Conservation (phyloP, 2,888 invertebrate genomes). For the Ectemnius lituratus region DNA sequence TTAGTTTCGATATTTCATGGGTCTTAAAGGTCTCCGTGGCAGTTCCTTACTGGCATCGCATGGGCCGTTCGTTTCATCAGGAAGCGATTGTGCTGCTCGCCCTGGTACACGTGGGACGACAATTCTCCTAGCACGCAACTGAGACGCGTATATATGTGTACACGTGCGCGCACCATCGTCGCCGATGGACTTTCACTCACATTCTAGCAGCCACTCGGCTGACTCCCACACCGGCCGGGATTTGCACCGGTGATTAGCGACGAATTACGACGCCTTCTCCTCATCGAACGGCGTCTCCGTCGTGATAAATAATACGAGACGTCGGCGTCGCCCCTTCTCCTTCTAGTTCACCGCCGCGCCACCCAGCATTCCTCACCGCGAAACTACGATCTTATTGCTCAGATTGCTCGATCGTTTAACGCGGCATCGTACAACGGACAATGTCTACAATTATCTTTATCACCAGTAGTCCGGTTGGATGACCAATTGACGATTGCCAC, state of each 20-base stretch:
- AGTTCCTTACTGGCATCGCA: conserved; percentile 41
- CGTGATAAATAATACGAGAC: conserved; percentile 52
- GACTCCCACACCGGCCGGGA: conserved; percentile 58
- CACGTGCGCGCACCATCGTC: neutral
- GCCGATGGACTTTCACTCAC: conserved; percentile 66
- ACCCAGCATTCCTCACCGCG: no score
- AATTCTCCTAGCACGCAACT: conserved; percentile 59
- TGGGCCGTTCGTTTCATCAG: conserved; percentile 59
- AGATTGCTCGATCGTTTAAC: conserved; percentile 11
- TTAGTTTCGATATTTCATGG: conserved; percentile 19
- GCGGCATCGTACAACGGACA: neutral
- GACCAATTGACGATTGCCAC: neutral
- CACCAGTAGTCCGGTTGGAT: neutral
- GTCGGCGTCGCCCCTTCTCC: conserved; percentile 24
- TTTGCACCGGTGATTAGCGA: conserved; percentile 61
- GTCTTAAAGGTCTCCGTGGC: conserved; percentile 28
- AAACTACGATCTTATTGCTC: no score
- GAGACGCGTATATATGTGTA: neutral
- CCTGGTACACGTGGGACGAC: conserved; percentile 57
- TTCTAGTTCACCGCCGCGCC: no score
- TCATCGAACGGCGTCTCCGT: conserved; percentile 55
- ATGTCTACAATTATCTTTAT: neutral
- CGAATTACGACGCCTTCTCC: conserved; percentile 65
- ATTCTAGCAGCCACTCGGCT: conserved; percentile 60
- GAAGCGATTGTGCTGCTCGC: conserved; percentile 59